Base-by-base conservation (phyloP, 2,797 vertebrate genomes). In the Sardinella longiceps region DNA sequence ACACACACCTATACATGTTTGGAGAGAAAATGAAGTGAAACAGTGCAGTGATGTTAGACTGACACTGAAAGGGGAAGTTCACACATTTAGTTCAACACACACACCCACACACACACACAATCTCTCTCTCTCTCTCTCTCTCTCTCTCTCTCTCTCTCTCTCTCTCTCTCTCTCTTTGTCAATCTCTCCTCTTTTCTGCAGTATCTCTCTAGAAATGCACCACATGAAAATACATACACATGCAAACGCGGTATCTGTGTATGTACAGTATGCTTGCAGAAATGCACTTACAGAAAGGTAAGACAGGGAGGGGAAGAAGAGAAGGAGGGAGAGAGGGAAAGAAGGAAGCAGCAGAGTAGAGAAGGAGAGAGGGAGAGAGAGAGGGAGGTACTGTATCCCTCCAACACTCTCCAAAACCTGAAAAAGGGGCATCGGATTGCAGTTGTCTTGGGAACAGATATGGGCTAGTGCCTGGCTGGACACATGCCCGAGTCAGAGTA, bases 1-100 rank as follows among this genome's bases (percentile, higher is more conserved):
- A 82, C 60, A 82, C 58, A 82, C n/a, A 83, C 84, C 39, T 33
- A 56, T 30, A 70, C 20, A 63, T 58, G n/a, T 58, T 58, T 63
- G 60, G 25, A 63, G 25, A 63, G 25, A 25, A 30, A 63, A 63
- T 63, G 25, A 25, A 25, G 30, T 63, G 60, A 3, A 43, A 43
- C 4, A 3, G 4, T 30, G 25, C 28, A 30, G n/a, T 63, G 60
- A 28, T 28, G 11, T 30, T 63, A 10, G 30, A 80, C n/a, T 80
- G 50, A 56, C 81, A 53, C 84, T 74, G 15, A 30, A 58, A 82
- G 50, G 33, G 80, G 9, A 1, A 7, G 48, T 63, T 83, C 53
- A 87, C 85, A 82, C 60, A 80, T 63, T 83, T 53, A 18, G 74
- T 87, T 84, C 50, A 83, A 7, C n/a, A 60, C 58, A 60, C 11